Evolutionary conservation across 1,140 invertebrate species (phyloP).

Genomic region (Hycleus phaleratus): DNA sequence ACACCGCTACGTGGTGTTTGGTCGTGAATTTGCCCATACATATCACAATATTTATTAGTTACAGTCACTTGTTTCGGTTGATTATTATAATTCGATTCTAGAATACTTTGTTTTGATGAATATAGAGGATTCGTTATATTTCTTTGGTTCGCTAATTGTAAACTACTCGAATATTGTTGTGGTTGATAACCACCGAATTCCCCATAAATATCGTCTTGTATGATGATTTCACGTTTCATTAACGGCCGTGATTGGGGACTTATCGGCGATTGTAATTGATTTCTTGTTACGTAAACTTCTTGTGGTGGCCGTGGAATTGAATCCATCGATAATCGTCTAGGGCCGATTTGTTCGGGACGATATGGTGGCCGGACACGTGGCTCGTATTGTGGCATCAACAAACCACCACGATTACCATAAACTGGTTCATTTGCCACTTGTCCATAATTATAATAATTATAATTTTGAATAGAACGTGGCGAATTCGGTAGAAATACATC

Average conservation of each 20-base stretch:
- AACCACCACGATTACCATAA: slow-evolving; percentile 16
- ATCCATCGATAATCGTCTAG: slow-evolving; percentile 1
- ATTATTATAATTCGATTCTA: slow-evolving; percentile 15
- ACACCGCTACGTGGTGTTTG: slow-evolving; percentile 29
- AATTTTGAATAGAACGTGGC: background rate
- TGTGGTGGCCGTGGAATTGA: background rate
- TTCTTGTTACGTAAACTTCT: slow-evolving; percentile 1
- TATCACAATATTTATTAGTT: slow-evolving; percentile 37
- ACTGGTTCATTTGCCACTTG: slow-evolving; percentile 17
- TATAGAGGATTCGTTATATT: background rate
- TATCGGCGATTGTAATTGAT: background rate
- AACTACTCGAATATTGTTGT: background rate
- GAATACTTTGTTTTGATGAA: slow-evolving; percentile 22
- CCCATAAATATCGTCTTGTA: slow-evolving; percentile 24
- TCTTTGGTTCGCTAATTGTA: background rate
- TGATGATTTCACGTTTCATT: slow-evolving; percentile 15
- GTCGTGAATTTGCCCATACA: slow-evolving; percentile 40
- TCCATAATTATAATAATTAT: slow-evolving; percentile 3
- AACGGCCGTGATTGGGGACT: background rate
- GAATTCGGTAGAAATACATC: slow-evolving; percentile 25
- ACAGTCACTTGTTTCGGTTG: slow-evolving; percentile 29
- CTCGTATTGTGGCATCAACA: background rate
- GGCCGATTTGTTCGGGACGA: background rate
- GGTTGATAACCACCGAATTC: slow-evolving; percentile 16
- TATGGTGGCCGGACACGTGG: background rate